Base-by-base conservation (phyloP, 1,140 invertebrate species). In the Andricus grossulariae region DNA sequence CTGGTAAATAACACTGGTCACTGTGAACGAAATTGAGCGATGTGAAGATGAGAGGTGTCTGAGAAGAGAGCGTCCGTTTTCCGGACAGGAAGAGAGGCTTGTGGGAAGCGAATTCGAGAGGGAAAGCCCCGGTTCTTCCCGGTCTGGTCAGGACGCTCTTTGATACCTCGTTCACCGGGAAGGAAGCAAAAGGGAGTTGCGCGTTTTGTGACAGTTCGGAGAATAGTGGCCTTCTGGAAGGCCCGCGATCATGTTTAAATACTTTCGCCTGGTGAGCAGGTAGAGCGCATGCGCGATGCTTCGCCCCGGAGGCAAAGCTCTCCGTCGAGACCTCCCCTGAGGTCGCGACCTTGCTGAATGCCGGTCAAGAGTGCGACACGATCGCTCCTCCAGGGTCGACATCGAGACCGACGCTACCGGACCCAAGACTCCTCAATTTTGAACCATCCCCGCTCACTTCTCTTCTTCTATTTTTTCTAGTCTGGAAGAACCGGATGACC, bases 331-430 rank as follows among this genome's bases (percentile, higher is more conserved):
- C 86, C 85, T 85, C 84, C 79, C 75, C 73, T 84, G 84, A 86
- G 88, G 87, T 90, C 85, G 82, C 81, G 88, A 88, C 89, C 89
- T 90, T 90, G 88, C 81, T 75, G 77, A 88, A 90, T 90, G 83
- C 88, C 87, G 85, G 85, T 89, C 88, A 89, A 90, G 85, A 89
- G 77, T 86, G 80, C 84, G 80, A 80, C 81, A 74, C 79, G 82
- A 78, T 80, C 77, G 76, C 49, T 76, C 50, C 72, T 51, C 52
- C 70, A 71, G 74, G 74, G 72, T 73, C 76, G 52, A 55, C 54
- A 16, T 80, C 45, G 73, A 18, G 66, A 60, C 8, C 66, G 72
- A 39, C 55, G 52, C 45, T 82, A 75, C 50, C 55, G 21, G 49
- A 72, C 74, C 72, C 78, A 73, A 76, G 76, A 74, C 73, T 51